These are phyloP conservation scores for Neoitamus cyanurus DNA, from an alignment of 2,888 invertebrate genomes.

Conservation along the genomic window DNA sequence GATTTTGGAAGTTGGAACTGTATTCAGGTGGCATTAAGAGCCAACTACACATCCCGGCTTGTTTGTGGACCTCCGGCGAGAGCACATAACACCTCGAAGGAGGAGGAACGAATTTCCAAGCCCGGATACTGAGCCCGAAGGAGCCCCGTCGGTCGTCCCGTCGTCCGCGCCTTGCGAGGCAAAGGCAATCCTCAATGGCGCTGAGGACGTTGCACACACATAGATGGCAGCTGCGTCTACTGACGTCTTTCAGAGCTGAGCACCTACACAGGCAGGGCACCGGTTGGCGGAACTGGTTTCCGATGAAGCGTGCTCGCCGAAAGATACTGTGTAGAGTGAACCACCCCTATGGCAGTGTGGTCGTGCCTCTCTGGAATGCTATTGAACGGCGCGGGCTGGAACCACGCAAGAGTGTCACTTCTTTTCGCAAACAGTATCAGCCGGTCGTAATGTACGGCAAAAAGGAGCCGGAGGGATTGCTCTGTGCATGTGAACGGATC, in stretches of 20 bases:
- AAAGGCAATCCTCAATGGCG: neutral
- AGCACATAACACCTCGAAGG: constrained; percentile 34
- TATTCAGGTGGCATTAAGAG: constrained; percentile 35
- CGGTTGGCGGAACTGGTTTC: constrained; percentile 7
- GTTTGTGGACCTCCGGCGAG: neutral
- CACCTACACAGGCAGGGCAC: constrained; percentile 12
- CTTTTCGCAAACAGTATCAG: constrained; percentile 43
- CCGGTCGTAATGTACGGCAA: neutral
- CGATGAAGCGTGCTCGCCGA: constrained; percentile 10
- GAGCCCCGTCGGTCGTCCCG: neutral
- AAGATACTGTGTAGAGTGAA: constrained; percentile 25
- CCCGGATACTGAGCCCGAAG: neutral
- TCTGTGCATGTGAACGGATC: neutral
- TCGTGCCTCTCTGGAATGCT: neutral
- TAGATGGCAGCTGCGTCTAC: constrained; percentile 5
- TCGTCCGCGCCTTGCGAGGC: neutral
- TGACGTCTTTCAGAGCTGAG: neutral
- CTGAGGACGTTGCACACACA: neutral
- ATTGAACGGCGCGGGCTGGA: neutral
- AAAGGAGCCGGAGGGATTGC: neutral
- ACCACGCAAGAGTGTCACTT: constrained; percentile 41
- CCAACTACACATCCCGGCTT: constrained; percentile 19
- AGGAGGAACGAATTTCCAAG: constrained; percentile 39
- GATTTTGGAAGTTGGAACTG: constrained; percentile 10
- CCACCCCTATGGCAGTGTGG: constrained; percentile 8